Evolutionary conservation across 2,797 vertebrate species (phyloP).

Genomic region (Amphiprion clarkii): DNA sequence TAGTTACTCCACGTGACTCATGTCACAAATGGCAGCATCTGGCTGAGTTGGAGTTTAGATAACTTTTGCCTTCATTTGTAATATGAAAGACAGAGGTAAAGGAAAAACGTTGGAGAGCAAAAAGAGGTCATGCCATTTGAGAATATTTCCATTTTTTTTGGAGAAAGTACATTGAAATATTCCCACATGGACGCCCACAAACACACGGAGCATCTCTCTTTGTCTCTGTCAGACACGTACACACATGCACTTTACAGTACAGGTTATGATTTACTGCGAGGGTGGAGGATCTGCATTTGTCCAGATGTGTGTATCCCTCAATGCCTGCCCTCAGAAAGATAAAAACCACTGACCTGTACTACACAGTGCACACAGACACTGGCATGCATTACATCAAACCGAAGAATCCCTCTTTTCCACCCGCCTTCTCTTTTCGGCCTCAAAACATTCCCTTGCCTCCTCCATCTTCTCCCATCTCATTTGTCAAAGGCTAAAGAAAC

Average conservation of each 20-base stretch:
- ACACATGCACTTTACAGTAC: conserved; percentile 61
- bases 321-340: conserved; percentile 80
- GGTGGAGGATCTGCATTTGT: conserved; percentile 79
- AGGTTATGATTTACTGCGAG: conserved; percentile 76
- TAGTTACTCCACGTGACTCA: neutral
- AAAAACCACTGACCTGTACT: conserved; percentile 82
- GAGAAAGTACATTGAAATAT: conserved; percentile 49
- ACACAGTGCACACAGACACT: conserved; percentile 73
- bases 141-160: conserved; percentile 34
- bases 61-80: conserved; percentile 36
- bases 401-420: conserved; percentile 74
- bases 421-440: conserved; percentile 64
- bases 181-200: conserved; percentile 34
- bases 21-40: neutral
- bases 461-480: conserved; percentile 77
- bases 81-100: conserved; percentile 23
- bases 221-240: conserved; percentile 57
- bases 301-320: conserved; percentile 83
- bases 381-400: conserved; percentile 83
- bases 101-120: conserved; percentile 16
- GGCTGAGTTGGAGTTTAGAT: conserved; percentile 46
- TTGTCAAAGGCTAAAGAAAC: conserved; percentile 85
- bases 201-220: conserved; percentile 57
- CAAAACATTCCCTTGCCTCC: conserved; percentile 78
- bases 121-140: conserved; percentile 25